Evolutionary conservation across 2,797 vertebrate genomes (phyloP).

Genomic region (Lutjanus argentimaculatus): DNA sequence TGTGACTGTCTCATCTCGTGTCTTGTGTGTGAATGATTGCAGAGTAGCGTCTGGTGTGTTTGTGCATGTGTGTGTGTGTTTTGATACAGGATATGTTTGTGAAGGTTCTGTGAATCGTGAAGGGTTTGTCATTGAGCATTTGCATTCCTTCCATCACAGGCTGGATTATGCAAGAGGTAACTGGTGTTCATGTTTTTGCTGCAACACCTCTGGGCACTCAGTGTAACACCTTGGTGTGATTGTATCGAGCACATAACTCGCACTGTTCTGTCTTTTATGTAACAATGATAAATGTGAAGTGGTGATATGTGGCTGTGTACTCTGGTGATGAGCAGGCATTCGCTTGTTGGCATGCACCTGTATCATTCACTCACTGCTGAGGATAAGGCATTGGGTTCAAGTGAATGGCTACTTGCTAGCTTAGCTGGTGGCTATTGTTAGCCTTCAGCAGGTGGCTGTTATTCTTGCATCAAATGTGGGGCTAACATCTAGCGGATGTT

Average conservation of each 20-base stretch:
- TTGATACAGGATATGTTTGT: constrained; percentile 11
- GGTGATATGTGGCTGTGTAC: constrained; percentile 37
- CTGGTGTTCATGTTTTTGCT: constrained; percentile 39
- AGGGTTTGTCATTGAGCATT: constrained; percentile 41
- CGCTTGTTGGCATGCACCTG: constrained; percentile 17
- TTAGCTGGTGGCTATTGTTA: constrained; percentile 70
- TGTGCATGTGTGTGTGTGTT: constrained; percentile 7
- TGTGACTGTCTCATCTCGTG: not conserved
- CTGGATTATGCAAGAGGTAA: constrained; percentile 58
- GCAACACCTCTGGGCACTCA: constrained; percentile 43
- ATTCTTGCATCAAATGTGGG: constrained; percentile 64
- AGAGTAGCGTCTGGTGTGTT: not conserved
- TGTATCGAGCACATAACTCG: constrained; percentile 20
- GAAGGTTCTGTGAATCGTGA: not conserved
- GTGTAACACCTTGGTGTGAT: constrained; percentile 41
- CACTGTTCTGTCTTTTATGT: constrained; percentile 40
- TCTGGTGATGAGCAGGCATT: constrained; percentile 40
- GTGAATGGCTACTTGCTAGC: constrained; percentile 33
- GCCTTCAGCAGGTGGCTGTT: constrained; percentile 80
- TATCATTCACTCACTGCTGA: constrained; percentile 33
- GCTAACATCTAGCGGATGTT: constrained; percentile 72
- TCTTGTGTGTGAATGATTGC: not conserved
- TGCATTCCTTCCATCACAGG: constrained; percentile 58
- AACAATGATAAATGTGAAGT: constrained; percentile 56
- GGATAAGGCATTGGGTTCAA: constrained; percentile 44